A percentile compares a stretch with the other conserved stretches of the same genome.
phyloP scores from a whole-genome alignment of 1,140 invertebrate species.

The Vanessa tameamea region DNA sequence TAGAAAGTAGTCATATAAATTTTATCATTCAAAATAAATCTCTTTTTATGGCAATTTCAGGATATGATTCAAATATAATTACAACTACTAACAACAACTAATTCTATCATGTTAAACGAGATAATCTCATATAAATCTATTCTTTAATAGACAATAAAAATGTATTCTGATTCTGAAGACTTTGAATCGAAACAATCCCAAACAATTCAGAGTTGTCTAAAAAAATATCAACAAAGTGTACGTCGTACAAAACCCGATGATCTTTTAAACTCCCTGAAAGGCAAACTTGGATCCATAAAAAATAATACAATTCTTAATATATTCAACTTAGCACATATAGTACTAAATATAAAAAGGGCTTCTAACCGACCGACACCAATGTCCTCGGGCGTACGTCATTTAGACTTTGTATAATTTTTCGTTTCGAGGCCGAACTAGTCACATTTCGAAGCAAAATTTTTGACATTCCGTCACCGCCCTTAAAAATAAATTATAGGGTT shows the following conservation, averaged over 20 bases:
- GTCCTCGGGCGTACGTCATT: constrained; percentile 43
- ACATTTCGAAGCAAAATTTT: constrained; percentile 67
- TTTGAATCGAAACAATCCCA: not conserved
- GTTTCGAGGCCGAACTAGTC: constrained; percentile 49
- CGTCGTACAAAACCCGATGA: not conserved
- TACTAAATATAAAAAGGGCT: constrained; percentile 6
- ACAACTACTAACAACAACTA: too few relatives aligned
- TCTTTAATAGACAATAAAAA: too few relatives aligned
- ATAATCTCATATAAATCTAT: too few relatives aligned
- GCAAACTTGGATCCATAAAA: not conserved
- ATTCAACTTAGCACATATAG: not conserved
- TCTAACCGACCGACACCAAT: constrained; percentile 18
- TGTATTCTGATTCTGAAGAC: too few relatives aligned
- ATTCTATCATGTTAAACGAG: too few relatives aligned
- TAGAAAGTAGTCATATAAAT: constrained; percentile 41
- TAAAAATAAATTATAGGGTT: constrained; percentile 36
- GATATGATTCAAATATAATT: not conserved
- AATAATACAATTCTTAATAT: not conserved
- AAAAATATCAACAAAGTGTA: not conserved
- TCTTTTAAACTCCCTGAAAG: not conserved
- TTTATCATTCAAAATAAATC: constrained; percentile 15
- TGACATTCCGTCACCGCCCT: constrained; percentile 74
- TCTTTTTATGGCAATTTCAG: constrained; percentile 1
- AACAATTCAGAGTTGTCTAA: not conserved
- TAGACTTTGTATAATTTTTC: constrained; percentile 39